Evolutionary conservation across 35 echinoderm and acorn worm genomes (phyloP).

Genomic region (Stichopus chloronotus): DNA sequence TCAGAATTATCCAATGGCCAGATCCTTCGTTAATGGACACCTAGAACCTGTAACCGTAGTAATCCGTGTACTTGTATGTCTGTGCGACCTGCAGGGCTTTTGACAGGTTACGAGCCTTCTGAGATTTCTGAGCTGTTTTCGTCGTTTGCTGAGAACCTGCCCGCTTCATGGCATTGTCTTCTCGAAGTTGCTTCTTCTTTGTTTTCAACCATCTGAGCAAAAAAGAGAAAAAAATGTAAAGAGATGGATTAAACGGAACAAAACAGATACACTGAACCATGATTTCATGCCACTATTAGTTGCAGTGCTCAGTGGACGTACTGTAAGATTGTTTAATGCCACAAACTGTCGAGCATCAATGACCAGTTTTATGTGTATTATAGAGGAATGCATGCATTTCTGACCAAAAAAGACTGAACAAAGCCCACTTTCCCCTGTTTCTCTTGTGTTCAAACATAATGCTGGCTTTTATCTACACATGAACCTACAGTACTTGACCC

Average conservation of each 20-base stretch:
- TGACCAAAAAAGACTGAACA: background rate
- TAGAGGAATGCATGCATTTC: background rate
- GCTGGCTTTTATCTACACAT: too few relatives aligned
- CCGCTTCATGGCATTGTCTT: slow-evolving; percentile 70
- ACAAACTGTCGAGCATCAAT: background rate
- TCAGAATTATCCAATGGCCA: too few relatives aligned
- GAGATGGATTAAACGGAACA: background rate
- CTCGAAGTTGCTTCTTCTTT: slow-evolving; percentile 69
- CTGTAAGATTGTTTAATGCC: background rate
- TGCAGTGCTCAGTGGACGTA: background rate
- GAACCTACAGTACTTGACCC: too few relatives aligned
- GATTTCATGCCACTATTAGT: background rate
- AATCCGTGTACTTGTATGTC: slow-evolving; percentile 88
- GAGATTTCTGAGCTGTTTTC: slow-evolving; percentile 68
- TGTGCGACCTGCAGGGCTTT: slow-evolving; percentile 85
- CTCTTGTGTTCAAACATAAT: too few relatives aligned
- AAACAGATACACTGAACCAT: background rate
- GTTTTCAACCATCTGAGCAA: slow-evolving; percentile 79
- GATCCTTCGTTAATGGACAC: too few relatives aligned
- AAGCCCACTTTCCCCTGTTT: too few relatives aligned
- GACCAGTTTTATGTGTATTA: background rate
- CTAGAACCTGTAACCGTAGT: slow-evolving; percentile 91
- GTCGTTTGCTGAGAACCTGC: slow-evolving; percentile 49
- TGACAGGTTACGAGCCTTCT: slow-evolving; percentile 86
- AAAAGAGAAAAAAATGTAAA: background rate